phyloP scores from a whole-genome alignment of 2,888 invertebrate genomes.

The Megaustenia siamemsis region DNA sequence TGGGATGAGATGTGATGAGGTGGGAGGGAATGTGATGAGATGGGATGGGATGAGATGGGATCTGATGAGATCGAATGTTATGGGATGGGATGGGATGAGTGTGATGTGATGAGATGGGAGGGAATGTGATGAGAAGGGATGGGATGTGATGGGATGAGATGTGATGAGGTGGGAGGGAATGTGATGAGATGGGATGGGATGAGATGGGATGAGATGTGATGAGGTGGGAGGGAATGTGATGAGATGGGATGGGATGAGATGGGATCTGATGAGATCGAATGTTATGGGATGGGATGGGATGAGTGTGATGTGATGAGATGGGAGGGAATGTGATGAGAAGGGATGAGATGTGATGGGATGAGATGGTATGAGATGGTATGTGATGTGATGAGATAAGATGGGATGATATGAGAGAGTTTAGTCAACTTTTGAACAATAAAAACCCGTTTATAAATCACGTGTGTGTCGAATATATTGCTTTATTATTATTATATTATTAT shows the following conservation, averaged over 20 bases:
- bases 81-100: conserved; percentile 18
- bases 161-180: conserved; percentile 8
- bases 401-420: conserved; percentile 4
- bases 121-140: conserved; percentile 20
- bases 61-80: neutral
- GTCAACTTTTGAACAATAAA: too few species aligned
- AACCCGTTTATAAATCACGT: too few species aligned
- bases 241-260: conserved; percentile 11
- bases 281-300: conserved; percentile 14
- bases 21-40: conserved; percentile 20
- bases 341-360: neutral
- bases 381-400: conserved; percentile 11
- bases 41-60: conserved; percentile 24
- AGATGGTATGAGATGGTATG: conserved; percentile 3
- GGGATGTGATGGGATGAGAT: conserved; percentile 12
- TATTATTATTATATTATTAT: too few species aligned
- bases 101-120: conserved; percentile 10
- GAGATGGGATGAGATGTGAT: conserved; percentile 10
- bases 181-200: conserved; percentile 12
- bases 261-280: neutral
- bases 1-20: conserved; percentile 19
- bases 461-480: too few species aligned
- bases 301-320: neutral
- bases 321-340: conserved; percentile 9
- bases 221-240: conserved; percentile 7